Evolutionary conservation across 2,797 vertebrate genomes (phyloP).

Genomic region (Poeciliopsis gracilis): DNA sequence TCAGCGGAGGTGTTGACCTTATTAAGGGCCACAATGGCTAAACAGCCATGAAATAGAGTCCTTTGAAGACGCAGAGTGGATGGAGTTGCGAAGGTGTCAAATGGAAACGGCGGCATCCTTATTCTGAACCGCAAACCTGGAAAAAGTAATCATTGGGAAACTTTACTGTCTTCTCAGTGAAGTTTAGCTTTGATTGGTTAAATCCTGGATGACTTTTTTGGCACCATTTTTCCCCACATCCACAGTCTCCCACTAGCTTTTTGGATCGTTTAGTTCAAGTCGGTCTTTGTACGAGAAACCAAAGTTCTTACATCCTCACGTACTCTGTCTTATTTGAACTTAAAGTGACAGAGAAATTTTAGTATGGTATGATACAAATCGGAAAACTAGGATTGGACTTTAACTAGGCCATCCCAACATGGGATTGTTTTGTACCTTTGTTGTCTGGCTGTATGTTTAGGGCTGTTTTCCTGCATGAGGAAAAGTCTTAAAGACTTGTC

Average conservation of each 20-base stretch:
- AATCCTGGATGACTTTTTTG: neutral
- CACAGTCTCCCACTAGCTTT: neutral
- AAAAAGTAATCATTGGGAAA: constrained; percentile 19
- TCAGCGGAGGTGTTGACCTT: constrained; percentile 59
- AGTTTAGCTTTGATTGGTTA: neutral
- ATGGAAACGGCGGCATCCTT: constrained; percentile 18
- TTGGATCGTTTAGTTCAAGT: neutral
- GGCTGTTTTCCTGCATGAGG: too few relatives aligned
- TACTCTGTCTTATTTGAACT: neutral
- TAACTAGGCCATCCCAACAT: neutral
- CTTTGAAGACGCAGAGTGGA: constrained; percentile 33
- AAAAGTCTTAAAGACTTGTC: too few relatives aligned
- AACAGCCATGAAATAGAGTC: constrained; percentile 58
- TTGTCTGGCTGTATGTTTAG: too few relatives aligned
- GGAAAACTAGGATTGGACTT: neutral
- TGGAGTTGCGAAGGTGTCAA: constrained; percentile 32
- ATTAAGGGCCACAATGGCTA: constrained; percentile 65
- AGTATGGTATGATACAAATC: neutral
- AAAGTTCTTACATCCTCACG: neutral
- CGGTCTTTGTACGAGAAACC: neutral
- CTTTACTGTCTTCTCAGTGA: neutral
- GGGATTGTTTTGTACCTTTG: too few relatives aligned
- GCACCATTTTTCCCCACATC: neutral
- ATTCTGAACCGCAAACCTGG: constrained; percentile 33
- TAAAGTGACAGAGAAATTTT: neutral